Conservation (phyloP, 2,888 invertebrate species). For the Plebejus anna region DNA sequence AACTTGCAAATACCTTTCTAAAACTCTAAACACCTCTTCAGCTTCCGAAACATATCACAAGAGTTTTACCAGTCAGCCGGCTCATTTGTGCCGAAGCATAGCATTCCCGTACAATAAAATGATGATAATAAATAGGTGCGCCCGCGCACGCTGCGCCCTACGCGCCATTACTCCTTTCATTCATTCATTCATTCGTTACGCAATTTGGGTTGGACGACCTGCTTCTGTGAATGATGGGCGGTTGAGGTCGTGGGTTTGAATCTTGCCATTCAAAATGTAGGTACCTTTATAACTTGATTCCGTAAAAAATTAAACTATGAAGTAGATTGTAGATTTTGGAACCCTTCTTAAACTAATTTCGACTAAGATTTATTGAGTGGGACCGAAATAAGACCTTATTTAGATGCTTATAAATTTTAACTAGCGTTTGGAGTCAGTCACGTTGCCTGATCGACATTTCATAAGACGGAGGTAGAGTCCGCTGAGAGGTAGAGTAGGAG, state of each 20-base stretch:
- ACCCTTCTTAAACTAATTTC: too few relatives aligned
- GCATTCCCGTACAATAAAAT: background rate
- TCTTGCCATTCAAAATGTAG: background rate
- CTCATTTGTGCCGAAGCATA: background rate
- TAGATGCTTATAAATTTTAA: too few relatives aligned
- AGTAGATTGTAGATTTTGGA: too few relatives aligned
- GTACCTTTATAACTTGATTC: background rate
- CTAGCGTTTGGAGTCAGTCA: too few relatives aligned
- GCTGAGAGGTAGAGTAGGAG: too few relatives aligned
- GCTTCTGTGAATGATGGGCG: background rate
- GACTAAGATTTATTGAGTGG: too few relatives aligned
- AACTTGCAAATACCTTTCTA: too few relatives aligned
- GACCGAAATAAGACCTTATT: too few relatives aligned
- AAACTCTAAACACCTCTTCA: background rate
- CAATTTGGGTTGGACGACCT: slow-evolving; percentile 11
- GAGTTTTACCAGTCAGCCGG: background rate
- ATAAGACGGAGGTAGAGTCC: too few relatives aligned
- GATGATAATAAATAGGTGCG: background rate
- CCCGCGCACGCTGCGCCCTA: slow-evolving; percentile 28
- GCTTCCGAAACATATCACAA: background rate
- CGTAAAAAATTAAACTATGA: background rate
- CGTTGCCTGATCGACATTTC: too few relatives aligned
- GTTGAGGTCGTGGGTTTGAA: background rate
- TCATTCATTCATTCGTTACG: slow-evolving; percentile 22
- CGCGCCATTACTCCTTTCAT: slow-evolving; percentile 20